Evolutionary conservation across 2,113 vertebrate genomes (phyloP).

Genomic region (Sinosuthora webbiana): DNA sequence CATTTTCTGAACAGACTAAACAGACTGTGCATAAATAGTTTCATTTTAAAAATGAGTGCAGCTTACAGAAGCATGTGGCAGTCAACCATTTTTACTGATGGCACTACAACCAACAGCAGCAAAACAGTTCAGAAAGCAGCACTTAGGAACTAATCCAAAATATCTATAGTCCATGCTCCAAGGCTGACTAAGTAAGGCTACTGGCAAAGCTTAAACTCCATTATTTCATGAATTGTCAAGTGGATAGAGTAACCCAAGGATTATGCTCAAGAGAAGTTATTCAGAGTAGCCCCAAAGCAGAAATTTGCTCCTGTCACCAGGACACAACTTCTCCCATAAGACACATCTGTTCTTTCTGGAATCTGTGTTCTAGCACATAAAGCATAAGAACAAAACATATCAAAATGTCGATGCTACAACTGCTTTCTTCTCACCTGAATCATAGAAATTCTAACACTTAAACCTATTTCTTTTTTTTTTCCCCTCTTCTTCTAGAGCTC

Average conservation of each 20-base stretch:
- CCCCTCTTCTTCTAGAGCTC: background rate
- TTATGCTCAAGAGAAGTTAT: background rate
- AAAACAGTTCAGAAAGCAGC: background rate
- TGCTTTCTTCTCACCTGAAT: background rate
- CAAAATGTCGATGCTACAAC: background rate
- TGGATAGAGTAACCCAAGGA: background rate
- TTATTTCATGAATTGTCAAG: background rate
- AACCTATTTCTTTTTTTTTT: rapidly evolving
- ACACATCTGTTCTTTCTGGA: background rate
- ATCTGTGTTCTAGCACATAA: background rate
- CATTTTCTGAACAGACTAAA: background rate
- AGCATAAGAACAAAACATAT: background rate
- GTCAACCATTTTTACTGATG: background rate
- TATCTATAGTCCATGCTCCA: background rate
- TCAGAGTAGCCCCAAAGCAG: background rate
- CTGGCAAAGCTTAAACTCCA: background rate
- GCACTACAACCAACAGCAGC: background rate
- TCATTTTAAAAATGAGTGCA: background rate
- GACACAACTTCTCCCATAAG: background rate
- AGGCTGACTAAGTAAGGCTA: background rate
- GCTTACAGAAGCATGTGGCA: background rate
- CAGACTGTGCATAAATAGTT: background rate
- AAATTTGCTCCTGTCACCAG: background rate
- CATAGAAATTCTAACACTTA: background rate
- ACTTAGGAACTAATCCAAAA: background rate